Percentiles rank a stretch among this genome's conserved stretches.
These are phyloP conservation scores for Aplocera efformata DNA, from an alignment of 2,888 invertebrate species.

Conservation along the genomic window DNA sequence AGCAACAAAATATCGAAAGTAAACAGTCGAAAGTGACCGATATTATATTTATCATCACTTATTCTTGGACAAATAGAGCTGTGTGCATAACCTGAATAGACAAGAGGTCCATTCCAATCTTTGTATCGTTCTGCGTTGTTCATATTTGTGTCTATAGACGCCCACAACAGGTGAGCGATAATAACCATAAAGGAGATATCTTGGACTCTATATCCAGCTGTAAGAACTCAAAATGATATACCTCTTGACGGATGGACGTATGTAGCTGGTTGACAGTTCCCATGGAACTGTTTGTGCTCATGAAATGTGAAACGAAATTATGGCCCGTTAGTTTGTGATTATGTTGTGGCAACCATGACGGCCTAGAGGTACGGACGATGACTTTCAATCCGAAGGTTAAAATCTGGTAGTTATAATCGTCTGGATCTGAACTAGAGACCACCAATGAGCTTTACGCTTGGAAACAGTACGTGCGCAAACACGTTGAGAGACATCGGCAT, in stretches of 20 bases:
- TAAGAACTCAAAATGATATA: slow-evolving; percentile 9
- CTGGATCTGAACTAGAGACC: no score
- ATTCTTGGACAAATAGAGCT: slow-evolving; percentile 26
- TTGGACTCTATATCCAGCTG: slow-evolving; percentile 12
- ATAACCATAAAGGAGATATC: slow-evolving; percentile 7
- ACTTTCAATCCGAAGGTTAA: no score
- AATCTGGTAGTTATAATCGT: no score
- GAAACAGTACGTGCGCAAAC: no score
- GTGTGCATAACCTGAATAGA: slow-evolving; percentile 28
- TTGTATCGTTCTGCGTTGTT: slow-evolving; percentile 26
- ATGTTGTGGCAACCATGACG: slow-evolving; percentile 15
- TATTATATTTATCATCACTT: slow-evolving; percentile 26
- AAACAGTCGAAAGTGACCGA: slow-evolving; percentile 29
- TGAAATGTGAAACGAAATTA: slow-evolving; percentile 57
- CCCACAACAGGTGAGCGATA: slow-evolving; percentile 16
- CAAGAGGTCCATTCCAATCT: slow-evolving; percentile 25
- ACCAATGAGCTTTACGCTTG: no score
- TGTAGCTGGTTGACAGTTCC: slow-evolving; percentile 56
- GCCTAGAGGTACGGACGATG: no score
- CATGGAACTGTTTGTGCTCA: slow-evolving; percentile 53
- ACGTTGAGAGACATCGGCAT: no score
- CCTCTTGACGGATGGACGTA: slow-evolving; percentile 8
- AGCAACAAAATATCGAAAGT: slow-evolving; percentile 24
- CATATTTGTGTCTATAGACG: slow-evolving; percentile 28
- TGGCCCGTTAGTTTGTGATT: slow-evolving; percentile 51